Evolutionary conservation across 2,888 invertebrate genomes (phyloP).

Genomic region (Clostera curtula): DNA sequence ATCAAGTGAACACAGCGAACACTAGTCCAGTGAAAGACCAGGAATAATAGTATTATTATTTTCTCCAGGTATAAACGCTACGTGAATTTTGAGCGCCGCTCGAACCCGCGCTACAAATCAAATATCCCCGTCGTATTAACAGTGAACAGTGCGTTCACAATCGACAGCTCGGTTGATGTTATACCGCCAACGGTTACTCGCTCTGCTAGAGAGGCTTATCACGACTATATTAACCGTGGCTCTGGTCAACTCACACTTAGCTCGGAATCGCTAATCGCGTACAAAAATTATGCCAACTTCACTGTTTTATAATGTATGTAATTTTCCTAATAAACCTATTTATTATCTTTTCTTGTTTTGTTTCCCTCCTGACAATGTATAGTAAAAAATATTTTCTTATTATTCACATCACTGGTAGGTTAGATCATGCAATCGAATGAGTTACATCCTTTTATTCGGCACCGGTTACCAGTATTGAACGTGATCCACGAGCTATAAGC

Average conservation of each 20-base stretch:
- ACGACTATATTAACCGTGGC: conserved; percentile 76
- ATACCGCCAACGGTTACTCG: conserved; percentile 79
- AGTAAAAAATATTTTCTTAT: too few relatives aligned
- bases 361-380: too few relatives aligned
- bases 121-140: conserved; percentile 73
- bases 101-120: conserved; percentile 66
- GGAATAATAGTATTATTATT: conserved; percentile 12
- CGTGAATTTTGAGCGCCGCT: conserved; percentile 78
- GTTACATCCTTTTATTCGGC: too few relatives aligned
- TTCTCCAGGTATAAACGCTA: conserved; percentile 71
- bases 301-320: conserved; percentile 17
- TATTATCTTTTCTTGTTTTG: too few relatives aligned
- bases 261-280: conserved; percentile 32
- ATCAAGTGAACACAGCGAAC: too few relatives aligned
- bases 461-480: too few relatives aligned
- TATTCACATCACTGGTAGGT: conserved; percentile 8
- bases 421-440: too few relatives aligned
- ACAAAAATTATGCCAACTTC: conserved; percentile 53
- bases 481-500: too few relatives aligned
- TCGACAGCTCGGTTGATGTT: conserved; percentile 77
- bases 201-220: conserved; percentile 79
- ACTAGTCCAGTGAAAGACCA: too few relatives aligned
- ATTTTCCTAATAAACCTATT: too few relatives aligned
- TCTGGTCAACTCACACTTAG: conserved; percentile 67
- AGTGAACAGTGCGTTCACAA: conserved; percentile 77